A percentile compares a stretch with the other conserved stretches of the same genome.
Evolutionary conservation across 2,113 vertebrate genomes (phyloP).

Genomic region (Ophiodon elongatus): DNA sequence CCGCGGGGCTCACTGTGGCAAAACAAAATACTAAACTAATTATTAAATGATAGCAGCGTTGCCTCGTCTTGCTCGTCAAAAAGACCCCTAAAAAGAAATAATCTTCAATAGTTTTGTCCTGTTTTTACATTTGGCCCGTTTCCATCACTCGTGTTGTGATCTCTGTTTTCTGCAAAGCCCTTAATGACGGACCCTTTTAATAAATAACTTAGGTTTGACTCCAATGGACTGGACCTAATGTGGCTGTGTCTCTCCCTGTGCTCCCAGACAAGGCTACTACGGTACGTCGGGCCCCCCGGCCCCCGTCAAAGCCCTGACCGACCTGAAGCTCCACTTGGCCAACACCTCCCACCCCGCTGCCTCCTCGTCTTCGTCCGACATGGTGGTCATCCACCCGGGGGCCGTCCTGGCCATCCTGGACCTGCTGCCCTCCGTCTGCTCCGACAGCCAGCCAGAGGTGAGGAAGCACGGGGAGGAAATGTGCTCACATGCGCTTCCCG

Average conservation of each 20-base stretch:
- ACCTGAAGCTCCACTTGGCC: slow-evolving; percentile 89
- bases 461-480: slow-evolving; percentile 39
- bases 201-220: background rate
- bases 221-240: background rate
- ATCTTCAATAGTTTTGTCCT: too few relatives aligned
- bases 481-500: slow-evolving; percentile 14
- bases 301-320: slow-evolving; percentile 87
- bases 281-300: slow-evolving; percentile 87
- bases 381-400: slow-evolving; percentile 95
- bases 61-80: background rate
- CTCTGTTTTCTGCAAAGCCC: background rate
- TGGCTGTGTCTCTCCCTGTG: background rate
- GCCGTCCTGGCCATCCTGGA: slow-evolving; percentile 95
- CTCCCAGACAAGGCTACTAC: slow-evolving; percentile 91
- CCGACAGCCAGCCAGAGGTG: slow-evolving; percentile 94
- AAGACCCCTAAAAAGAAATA: background rate
- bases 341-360: slow-evolving; percentile 78
- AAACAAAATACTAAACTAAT: background rate
- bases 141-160: too few relatives aligned
- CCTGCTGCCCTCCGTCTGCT: slow-evolving; percentile 93
- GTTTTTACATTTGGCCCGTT: too few relatives aligned
- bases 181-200: background rate
- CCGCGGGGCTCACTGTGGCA: background rate
- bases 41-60: background rate
- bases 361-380: slow-evolving; percentile 85